These are phyloP conservation scores for Drosophila sechellia DNA, from an alignment of 1,140 invertebrate species.

Conservation along the genomic window DNA sequence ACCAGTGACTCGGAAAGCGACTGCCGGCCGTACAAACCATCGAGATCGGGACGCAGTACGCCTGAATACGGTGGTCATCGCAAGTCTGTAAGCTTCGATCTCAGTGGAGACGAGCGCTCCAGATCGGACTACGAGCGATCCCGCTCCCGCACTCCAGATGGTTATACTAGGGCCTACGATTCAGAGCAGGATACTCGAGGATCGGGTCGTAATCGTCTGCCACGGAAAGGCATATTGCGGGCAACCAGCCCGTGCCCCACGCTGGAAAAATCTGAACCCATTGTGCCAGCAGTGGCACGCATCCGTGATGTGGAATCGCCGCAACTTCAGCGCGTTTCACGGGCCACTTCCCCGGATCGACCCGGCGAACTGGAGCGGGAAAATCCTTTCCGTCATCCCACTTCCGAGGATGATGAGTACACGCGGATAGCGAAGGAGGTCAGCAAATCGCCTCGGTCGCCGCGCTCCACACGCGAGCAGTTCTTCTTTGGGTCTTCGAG, in stretches of 20 bases:
- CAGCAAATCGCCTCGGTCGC: slow-evolving; percentile 66
- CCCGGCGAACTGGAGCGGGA: slow-evolving; percentile 75
- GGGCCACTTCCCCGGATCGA: slow-evolving; percentile 64
- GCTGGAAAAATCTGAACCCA: slow-evolving; percentile 57
- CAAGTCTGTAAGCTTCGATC: slow-evolving; percentile 83
- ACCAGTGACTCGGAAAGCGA: slow-evolving; percentile 83
- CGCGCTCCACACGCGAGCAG: slow-evolving; percentile 59
- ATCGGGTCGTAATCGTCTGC: slow-evolving; percentile 44
- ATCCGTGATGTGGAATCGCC: slow-evolving; percentile 77
- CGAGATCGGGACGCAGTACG: slow-evolving; percentile 74
- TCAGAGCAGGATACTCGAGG: slow-evolving; percentile 76
- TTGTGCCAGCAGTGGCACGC: slow-evolving; percentile 73
- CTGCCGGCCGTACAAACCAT: slow-evolving; percentile 59
- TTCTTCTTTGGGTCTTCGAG: slow-evolving; percentile 73
- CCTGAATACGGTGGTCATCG: slow-evolving; percentile 74
- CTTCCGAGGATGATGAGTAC: slow-evolving; percentile 65
- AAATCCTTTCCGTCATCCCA: slow-evolving; percentile 75
- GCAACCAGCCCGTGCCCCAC: slow-evolving; percentile 76
- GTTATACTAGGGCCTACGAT: slow-evolving; percentile 68
- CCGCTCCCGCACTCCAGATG: slow-evolving; percentile 68
- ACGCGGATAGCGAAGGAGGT: slow-evolving; percentile 75
- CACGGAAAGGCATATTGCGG: slow-evolving; percentile 77
- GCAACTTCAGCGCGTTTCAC: slow-evolving; percentile 59
- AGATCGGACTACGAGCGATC: slow-evolving; percentile 81
- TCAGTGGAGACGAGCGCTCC: slow-evolving; percentile 81